phyloP scores from a whole-genome alignment of 2,797 vertebrate genomes.

The Huso huso region DNA sequence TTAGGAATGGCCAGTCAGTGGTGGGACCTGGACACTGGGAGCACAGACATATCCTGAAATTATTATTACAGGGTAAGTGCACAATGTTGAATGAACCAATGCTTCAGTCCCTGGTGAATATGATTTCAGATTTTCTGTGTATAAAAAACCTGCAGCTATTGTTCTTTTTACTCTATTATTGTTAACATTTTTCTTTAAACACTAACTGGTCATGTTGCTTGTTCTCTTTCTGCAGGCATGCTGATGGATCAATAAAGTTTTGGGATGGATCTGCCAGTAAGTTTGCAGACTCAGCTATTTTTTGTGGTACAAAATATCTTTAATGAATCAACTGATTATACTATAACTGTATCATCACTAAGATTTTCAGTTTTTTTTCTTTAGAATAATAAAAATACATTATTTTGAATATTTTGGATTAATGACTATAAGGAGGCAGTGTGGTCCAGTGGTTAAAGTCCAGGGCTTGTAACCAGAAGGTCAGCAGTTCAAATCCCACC shows the following conservation, averaged over 20 bases:
- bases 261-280: constrained; percentile 98
- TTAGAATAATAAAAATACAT: too few relatives aligned
- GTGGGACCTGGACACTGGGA: constrained; percentile 90
- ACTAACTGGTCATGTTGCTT: constrained; percentile 3
- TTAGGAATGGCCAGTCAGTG: constrained; percentile 91
- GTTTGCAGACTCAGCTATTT: constrained; percentile 42
- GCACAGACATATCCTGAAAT: constrained; percentile 91
- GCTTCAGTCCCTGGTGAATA: background rate
- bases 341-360: too few relatives aligned
- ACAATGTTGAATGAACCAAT: background rate
- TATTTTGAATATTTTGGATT: too few relatives aligned
- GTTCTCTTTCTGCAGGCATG: constrained; percentile 68
- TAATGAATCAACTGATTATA: background rate
- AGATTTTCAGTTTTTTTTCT: too few relatives aligned
- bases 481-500: too few relatives aligned
- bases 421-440: too few relatives aligned
- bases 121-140: background rate
- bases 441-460: too few relatives aligned
- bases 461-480: too few relatives aligned
- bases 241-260: constrained; percentile 95
- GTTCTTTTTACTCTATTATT: too few relatives aligned
- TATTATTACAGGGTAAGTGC: constrained; percentile 89
- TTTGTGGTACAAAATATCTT: constrained; percentile 18
- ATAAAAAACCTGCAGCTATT: too few relatives aligned
- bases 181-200: too few relatives aligned